Conservation (phyloP, 2,888 invertebrate species). For the Chrysomela aeneicollis region DNA sequence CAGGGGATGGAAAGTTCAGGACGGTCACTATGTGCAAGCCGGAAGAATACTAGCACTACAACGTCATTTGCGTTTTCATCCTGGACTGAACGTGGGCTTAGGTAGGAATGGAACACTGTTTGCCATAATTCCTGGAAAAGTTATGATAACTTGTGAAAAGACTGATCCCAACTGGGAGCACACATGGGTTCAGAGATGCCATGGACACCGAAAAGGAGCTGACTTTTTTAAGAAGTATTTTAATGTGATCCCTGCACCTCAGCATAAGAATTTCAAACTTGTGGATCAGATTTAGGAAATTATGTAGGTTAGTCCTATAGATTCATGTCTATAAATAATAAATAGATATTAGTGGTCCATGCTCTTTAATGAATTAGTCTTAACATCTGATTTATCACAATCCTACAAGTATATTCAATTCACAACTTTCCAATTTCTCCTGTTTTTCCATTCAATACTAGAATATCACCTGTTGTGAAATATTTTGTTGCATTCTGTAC, state of each 20-base stretch:
- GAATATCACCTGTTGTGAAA: slow-evolving; percentile 73
- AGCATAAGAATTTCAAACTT: slow-evolving; percentile 81
- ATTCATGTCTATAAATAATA: not conserved
- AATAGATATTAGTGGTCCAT: not conserved
- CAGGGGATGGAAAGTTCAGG: slow-evolving; percentile 79
- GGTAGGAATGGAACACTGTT: slow-evolving; percentile 81
- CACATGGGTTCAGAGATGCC: slow-evolving; percentile 73
- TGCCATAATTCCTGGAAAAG: slow-evolving; percentile 81
- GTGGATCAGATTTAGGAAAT: slow-evolving; percentile 71
- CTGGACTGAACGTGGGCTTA: slow-evolving; percentile 83
- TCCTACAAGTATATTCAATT: too few species aligned
- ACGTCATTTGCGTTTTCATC: slow-evolving; percentile 75
- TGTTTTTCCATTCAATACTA: slow-evolving; percentile 64
- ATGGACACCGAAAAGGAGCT: slow-evolving; percentile 70
- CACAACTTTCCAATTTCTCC: slow-evolving; percentile 56
- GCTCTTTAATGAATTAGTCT: not conserved
- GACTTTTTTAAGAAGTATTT: slow-evolving; percentile 85
- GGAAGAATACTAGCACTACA: slow-evolving; percentile 78
- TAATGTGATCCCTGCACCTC: slow-evolving; percentile 80
- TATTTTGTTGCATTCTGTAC: slow-evolving; percentile 71
- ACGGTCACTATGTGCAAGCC: slow-evolving; percentile 70
- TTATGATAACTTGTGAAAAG: slow-evolving; percentile 83
- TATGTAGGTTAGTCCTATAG: slow-evolving; percentile 28
- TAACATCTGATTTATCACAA: too few species aligned
- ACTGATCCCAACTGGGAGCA: slow-evolving; percentile 82